Base-by-base conservation (phyloP, 2,888 invertebrate genomes). In the Mythimna vitellina region DNA sequence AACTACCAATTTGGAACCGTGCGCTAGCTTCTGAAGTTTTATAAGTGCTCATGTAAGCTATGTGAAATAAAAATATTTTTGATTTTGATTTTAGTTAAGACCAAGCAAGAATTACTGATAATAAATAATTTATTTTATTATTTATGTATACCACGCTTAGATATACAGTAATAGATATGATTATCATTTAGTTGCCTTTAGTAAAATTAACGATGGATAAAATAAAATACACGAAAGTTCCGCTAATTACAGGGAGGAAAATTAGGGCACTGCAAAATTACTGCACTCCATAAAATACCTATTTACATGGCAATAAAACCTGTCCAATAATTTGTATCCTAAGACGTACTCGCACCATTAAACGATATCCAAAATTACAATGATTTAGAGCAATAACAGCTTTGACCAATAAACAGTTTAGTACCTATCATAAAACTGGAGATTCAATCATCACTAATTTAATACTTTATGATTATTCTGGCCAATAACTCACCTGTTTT, bases 401-500 rank as follows among this genome's bases (percentile, higher is more conserved):
- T 62, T 66, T 20, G 25, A 53, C 65, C 62, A 72, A 78, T 80
- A 76, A 84, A 78, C 70, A 25, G 63, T 80, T 80, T 78, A 84
- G 64, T 76, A 66, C 69, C 61, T 60, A 76, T 72, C 74, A 86
- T 85, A 84, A 85, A 80, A 60, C 76, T 77, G 65, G 75, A 73
- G 49, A 29, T 66, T 82, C 63, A 78, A 76, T 81, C 78, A 84
- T 71, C 69, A 76, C 73, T 86, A 77, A 84, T 84, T 76, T 56
- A 75, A 70, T 81, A 80, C 51, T 85, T 85, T 83, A 83, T 69
- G 73, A 61, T 61, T 58, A 73, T 65, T 60, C 58, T 61, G 20
- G 17, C 22, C 60, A 63, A 76, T 84, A 85, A 70, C 60, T 81
- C 79, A 85, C 87, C 87, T 85, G 83, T 72, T 80, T 84, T 81